Evolutionary conservation across 2,113 vertebrate genomes (phyloP), one percentile per base, ranked within the genome.

Genomic region (Nibea coibor): DNA sequence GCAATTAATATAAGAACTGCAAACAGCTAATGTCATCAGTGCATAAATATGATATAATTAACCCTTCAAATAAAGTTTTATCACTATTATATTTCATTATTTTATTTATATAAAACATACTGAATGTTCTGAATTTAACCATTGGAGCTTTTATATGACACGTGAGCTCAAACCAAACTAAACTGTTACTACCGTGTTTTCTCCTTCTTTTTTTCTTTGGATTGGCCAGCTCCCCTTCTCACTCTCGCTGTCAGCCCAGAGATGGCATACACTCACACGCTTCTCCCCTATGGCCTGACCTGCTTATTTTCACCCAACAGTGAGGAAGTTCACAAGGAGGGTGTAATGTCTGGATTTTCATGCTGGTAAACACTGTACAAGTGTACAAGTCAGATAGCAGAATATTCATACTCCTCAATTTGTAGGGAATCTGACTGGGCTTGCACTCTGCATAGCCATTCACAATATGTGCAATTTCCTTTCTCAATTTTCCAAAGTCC

Each of bases 391-490:
- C 61, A 72, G 82, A 81, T 63, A 54, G 64, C 57, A 28, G 48
- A 74, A 70, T 65, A 90, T 79, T 86, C 78, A 83, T 54, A 68
- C 22, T 31, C 5, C 5, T 77, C 63, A 65, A 73, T 86, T 77
- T 70, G 48, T 51, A 12, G 65, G 48, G 22, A 62, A 45, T 64
- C 64, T 72, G 20, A 80, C 42, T 5, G 45, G 75, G n/a, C 56
- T 62, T 71, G 57, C 45, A 56, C 59, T 70, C 63, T 20, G 22
- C 76, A 62, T 16, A 75, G 35, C 24, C 66, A 81, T 53, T 58
- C 63, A 75, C 73, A 85, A 78, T 82, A 31, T 82, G 64, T 81
- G 65, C 70, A 76, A 71, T 87, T 84, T 76, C 47, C 59, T 70
- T 75, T 80, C 75, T 51, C 58, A 56, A 47, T 61, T 84, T 70